phyloP scores from a whole-genome alignment of 2,797 vertebrate genomes.

The Lophura swinhoii region DNA sequence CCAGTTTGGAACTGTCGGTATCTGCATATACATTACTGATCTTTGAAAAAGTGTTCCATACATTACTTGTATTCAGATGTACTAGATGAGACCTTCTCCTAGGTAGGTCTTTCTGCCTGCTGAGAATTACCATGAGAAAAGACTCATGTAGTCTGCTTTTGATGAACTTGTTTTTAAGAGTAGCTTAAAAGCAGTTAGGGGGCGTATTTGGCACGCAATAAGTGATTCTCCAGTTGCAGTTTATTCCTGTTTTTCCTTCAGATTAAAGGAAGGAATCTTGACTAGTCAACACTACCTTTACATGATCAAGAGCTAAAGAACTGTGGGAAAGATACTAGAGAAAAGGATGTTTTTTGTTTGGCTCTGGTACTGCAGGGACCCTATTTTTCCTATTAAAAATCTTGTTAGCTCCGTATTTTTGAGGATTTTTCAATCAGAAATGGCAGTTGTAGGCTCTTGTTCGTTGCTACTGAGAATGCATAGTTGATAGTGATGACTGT shows the following conservation, averaged over 20 bases:
- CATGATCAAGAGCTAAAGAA: background rate
- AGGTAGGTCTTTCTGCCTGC: background rate
- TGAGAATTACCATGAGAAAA: background rate
- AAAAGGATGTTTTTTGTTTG: background rate
- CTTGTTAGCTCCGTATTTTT: background rate
- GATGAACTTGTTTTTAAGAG: background rate
- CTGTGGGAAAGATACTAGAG: background rate
- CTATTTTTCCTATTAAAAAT: background rate
- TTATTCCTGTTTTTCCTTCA: background rate
- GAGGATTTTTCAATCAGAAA: background rate
- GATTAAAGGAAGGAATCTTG: background rate
- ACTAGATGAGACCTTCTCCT: accelerated
- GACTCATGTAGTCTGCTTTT: background rate
- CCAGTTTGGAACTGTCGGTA: background rate
- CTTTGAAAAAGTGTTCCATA: background rate
- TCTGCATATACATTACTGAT: background rate
- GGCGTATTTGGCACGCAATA: accelerated
- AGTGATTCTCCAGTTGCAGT: background rate
- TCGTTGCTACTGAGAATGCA: background rate
- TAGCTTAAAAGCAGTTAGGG: background rate
- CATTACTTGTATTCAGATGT: background rate
- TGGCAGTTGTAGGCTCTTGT: background rate
- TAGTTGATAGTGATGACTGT: background rate
- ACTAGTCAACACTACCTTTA: background rate
- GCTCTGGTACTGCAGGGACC: background rate